Evolutionary conservation across 1,140 invertebrate genomes (phyloP), one percentile per base, ranked within the genome.

Genomic region (Dinoponera quadriceps): DNA sequence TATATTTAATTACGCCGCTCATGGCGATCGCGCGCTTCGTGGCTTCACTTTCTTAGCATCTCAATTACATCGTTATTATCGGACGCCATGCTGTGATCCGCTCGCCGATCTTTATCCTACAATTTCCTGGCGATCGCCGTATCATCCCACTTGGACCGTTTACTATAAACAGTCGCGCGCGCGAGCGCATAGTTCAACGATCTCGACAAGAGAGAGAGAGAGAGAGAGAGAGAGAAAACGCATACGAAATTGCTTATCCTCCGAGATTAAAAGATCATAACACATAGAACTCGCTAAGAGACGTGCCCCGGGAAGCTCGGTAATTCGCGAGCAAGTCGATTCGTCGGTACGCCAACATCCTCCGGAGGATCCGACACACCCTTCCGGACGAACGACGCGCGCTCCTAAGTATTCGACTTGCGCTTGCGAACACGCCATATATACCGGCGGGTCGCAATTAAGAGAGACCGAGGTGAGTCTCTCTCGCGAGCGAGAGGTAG

Each of bases 1-100:
- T 68, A 78, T 44, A 68, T 80, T 77, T 71, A 71, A 80, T 80
- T 71, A 71, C 25, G 51, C 14, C 65, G 51, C 75, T 78, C 62
- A 13, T 78, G 51, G 74, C 74, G 33, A 78, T 78, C 74, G 63
- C 63, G 38, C 38, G 38, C 75, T 16, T 44, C 13, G 14, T 22
- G 25, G 22, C 33, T 57, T 59, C 69, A 69, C 51, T 71, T 29
- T n/a, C 51, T 44, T 22, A 57, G 18, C 22, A 55, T 25, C 25
- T 3, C n/a, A 69, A 71, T 80, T 69, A 57, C 51, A 48, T 80
- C 33, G 38, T 48, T 29, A 80, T 71, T 57, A 71, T 59, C 51
- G 14, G n/a, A 27, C 65, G 75, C 51, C 38, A 71, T 80, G 38
- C 38, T 80, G 44, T 57, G 25, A 80, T 80, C 44, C 22, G n/a